Conservation (phyloP, 2,113 vertebrate genomes). For the Tichodroma muraria region DNA sequence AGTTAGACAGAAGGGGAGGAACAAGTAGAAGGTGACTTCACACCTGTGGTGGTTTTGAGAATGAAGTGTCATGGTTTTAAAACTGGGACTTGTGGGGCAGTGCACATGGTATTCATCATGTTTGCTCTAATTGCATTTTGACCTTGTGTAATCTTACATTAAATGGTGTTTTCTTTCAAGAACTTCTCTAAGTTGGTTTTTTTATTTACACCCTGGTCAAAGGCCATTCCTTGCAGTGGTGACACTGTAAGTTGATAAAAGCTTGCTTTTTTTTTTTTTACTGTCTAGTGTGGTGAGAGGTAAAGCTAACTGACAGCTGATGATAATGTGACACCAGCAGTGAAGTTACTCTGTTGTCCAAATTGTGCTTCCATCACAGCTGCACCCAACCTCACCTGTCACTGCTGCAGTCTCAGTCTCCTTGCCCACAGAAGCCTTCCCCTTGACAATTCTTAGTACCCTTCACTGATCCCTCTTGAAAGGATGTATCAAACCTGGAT, state of each 20-base stretch:
- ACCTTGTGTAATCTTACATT: not conserved
- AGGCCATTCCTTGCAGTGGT: not conserved
- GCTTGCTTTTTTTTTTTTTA: not conserved
- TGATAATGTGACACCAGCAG: not conserved
- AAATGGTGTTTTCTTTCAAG: not conserved
- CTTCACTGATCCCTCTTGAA: not conserved
- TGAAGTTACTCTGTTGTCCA: not conserved
- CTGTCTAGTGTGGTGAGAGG: not conserved
- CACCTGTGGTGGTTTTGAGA: not conserved
- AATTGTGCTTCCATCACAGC: not conserved
- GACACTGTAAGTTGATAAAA: not conserved
- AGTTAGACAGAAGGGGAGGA: not conserved
- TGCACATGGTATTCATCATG: not conserved
- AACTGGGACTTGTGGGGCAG: not conserved
- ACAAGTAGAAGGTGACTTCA: not conserved
- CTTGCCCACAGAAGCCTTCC: not conserved
- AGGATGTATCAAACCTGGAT: not conserved
- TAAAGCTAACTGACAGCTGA: not conserved
- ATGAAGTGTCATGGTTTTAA: not conserved
- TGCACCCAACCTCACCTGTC: not conserved
- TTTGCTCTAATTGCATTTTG: not conserved
- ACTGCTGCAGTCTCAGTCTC: not conserved
- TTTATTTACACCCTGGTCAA: not conserved
- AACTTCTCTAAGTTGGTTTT: not conserved
- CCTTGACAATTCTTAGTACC: not conserved